A percentile compares a stretch with the other conserved stretches of the same genome.
Evolutionary conservation across 2,113 vertebrate species (phyloP).

Genomic region (Poecile atricapillus): DNA sequence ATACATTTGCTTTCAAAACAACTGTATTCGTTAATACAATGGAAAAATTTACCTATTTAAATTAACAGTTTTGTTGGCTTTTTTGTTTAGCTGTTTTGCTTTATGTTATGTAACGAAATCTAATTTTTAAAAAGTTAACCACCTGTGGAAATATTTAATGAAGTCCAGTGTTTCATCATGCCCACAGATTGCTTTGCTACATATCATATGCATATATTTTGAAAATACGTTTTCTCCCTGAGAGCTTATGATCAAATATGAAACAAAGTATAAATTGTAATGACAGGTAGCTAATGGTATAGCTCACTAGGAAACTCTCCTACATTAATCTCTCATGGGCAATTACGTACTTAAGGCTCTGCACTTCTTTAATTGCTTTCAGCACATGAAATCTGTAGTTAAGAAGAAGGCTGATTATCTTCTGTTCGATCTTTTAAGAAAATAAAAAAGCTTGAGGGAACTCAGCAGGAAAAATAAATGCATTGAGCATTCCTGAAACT

Average conservation of each 20-base stretch:
- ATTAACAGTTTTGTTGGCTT: neutral
- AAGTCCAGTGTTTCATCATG: neutral
- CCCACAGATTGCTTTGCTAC: neutral
- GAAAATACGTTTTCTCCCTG: neutral
- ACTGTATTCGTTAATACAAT: neutral
- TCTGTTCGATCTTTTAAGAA: neutral
- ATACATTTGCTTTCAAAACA: neutral
- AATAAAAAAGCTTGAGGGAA: neutral
- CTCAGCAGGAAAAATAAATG: neutral
- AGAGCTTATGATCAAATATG: neutral
- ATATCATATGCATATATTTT: neutral
- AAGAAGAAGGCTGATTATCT: neutral
- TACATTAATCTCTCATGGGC: neutral
- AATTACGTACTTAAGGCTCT: neutral
- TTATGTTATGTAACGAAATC: neutral
- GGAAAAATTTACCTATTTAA: neutral
- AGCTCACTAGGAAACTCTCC: neutral
- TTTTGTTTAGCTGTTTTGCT: neutral
- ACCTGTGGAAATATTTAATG: neutral
- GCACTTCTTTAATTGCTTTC: neutral
- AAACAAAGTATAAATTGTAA: neutral
- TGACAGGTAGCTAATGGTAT: neutral
- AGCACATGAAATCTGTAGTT: neutral
- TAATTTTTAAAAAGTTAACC: neutral
- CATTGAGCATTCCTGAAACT: neutral